Conservation (phyloP, 2,113 vertebrate species). For the Fukomys damarensis region DNA sequence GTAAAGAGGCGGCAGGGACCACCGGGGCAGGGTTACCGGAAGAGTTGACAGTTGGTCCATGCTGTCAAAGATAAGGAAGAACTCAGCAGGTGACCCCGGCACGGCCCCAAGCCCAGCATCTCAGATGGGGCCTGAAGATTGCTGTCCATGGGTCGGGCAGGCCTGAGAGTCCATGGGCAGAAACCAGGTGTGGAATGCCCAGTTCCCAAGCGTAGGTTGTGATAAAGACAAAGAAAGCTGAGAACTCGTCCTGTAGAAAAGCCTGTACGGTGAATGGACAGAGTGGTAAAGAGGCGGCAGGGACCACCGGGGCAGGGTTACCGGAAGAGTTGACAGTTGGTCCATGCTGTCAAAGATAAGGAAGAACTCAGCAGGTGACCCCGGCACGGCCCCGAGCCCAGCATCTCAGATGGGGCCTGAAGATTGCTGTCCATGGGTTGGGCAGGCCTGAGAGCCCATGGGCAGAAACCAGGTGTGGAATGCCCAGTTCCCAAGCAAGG, state of each 20-base stretch:
- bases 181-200: background rate
- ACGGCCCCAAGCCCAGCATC: background rate
- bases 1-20: background rate
- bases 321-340: background rate
- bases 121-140: background rate
- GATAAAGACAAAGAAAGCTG: background rate
- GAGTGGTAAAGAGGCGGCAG: background rate
- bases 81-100: background rate
- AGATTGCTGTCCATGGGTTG: background rate
- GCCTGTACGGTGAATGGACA: background rate
- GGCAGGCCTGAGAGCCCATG: background rate
- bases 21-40: background rate
- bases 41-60: background rate
- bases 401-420: background rate
- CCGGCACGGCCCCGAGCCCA: background rate
- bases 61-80: background rate
- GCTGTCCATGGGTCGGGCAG: background rate
- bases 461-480: background rate
- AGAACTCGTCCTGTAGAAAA: background rate
- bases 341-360: background rate
- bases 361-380: background rate
- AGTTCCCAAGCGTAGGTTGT: too few relatives aligned
- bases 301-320: background rate
- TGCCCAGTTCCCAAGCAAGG: background rate
- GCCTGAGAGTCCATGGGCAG: background rate